Conservation (phyloP, 2,113 vertebrate species). For the Parotia lawesii region DNA sequence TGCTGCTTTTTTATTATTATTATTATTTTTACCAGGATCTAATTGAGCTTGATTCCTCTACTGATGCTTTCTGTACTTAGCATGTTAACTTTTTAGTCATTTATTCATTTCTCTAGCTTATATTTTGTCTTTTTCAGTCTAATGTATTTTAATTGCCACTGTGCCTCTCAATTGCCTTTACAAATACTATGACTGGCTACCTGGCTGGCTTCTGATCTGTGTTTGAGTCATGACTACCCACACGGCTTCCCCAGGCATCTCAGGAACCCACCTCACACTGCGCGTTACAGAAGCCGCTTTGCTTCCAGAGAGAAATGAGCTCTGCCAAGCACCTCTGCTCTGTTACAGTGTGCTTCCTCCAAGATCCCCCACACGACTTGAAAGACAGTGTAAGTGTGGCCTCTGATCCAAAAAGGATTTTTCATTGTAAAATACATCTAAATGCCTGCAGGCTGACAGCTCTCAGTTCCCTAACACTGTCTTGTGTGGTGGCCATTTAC, state of each 20-base stretch:
- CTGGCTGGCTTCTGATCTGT: neutral
- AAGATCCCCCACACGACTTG: neutral
- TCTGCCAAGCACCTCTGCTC: neutral
- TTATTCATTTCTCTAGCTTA: neutral
- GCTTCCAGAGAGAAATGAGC: neutral
- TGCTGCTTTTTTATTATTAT: too few species aligned
- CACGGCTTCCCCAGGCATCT: neutral
- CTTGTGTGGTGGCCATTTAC: neutral
- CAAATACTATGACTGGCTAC: neutral
- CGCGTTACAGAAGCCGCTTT: neutral
- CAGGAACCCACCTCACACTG: accelerated
- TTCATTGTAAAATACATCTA: neutral
- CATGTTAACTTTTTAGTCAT: neutral
- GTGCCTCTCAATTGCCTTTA: neutral
- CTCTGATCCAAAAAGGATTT: neutral
- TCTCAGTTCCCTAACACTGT: neutral
- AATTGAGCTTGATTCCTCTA: neutral
- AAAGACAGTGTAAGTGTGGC: neutral
- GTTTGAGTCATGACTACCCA: neutral
- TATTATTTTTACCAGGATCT: neutral
- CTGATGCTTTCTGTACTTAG: neutral
- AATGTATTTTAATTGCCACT: neutral
- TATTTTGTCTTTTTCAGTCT: neutral
- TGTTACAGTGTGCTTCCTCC: neutral
- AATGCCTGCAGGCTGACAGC: neutral